A percentile compares a stretch with the other conserved stretches of the same genome.
Evolutionary conservation across 2,888 invertebrate genomes (phyloP).

Genomic region (Platypus cylindrus): DNA sequence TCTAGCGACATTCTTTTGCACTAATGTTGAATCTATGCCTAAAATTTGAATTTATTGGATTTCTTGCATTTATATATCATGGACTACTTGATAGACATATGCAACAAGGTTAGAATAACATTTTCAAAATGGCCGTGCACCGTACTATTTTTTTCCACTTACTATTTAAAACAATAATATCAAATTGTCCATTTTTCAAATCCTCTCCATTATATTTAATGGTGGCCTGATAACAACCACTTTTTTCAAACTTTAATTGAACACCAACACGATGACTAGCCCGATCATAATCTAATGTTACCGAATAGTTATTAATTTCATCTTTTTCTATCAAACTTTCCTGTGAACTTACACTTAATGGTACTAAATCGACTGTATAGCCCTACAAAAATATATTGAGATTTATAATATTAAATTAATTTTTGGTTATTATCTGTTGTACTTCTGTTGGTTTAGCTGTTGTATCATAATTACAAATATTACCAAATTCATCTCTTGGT

Average conservation of each 20-base stretch:
- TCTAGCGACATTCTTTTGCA: conserved; percentile 75
- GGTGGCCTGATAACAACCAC: conserved; percentile 71
- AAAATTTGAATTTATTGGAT: too few relatives aligned
- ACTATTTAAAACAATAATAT: conserved; percentile 84
- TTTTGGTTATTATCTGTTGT: too few relatives aligned
- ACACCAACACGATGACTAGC: conserved; percentile 66
- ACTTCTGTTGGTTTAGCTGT: conserved; percentile 44
- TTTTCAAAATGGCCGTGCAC: too few relatives aligned
- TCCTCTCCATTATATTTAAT: conserved; percentile 62
- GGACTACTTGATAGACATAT: too few relatives aligned
- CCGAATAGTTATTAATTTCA: conserved; percentile 39
- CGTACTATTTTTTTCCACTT: too few relatives aligned
- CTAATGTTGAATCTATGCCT: conserved; percentile 70
- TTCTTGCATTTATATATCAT: too few relatives aligned
- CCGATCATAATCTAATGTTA: conserved; percentile 60
- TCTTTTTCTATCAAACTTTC: conserved; percentile 34
- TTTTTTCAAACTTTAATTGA: conserved; percentile 62
- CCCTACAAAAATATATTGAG: conserved; percentile 37
- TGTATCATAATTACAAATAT: conserved; percentile 55
- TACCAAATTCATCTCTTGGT: conserved; percentile 85
- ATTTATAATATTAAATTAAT: conserved; percentile 1
- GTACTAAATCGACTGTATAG: conserved; percentile 46
- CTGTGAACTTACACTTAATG: conserved; percentile 41
- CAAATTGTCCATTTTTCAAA: conserved; percentile 81
- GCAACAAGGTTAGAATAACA: too few relatives aligned